Evolutionary conservation across 2,113 vertebrate genomes (phyloP).

Genomic region (Caracal caracal): DNA sequence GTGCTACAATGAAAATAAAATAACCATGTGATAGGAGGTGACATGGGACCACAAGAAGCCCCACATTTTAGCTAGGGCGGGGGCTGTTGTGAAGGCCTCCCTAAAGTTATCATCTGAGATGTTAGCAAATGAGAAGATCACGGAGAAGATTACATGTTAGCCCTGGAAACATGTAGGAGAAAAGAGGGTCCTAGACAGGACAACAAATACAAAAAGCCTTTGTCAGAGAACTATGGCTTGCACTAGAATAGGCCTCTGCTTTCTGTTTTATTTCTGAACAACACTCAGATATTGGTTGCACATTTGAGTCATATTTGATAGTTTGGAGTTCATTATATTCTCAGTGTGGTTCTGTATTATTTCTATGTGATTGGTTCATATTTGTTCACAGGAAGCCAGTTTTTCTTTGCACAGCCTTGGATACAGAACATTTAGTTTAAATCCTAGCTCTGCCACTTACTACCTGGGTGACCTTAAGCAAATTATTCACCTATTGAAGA

Average conservation of each 20-base stretch:
- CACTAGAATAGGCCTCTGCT: not conserved
- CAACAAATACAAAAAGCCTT: not conserved
- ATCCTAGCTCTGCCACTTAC: not conserved
- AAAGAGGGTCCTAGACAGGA: too few relatives aligned
- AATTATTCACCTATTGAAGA: not conserved
- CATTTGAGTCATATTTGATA: not conserved
- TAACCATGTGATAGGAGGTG: not conserved
- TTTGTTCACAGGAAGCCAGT: not conserved
- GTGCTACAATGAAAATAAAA: not conserved
- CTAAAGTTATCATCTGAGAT: not conserved
- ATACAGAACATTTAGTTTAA: constrained; percentile 1
- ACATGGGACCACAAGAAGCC: not conserved
- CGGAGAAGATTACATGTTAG: not conserved
- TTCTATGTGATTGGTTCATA: not conserved
- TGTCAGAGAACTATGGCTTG: not conserved
- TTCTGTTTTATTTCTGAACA: not conserved
- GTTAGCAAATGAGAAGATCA: too few relatives aligned
- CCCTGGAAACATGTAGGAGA: not conserved
- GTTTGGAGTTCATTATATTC: not conserved
- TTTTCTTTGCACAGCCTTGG: not conserved
- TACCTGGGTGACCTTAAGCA: not conserved
- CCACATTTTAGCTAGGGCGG: not conserved
- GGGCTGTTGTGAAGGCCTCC: not conserved
- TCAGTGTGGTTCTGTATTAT: not conserved
- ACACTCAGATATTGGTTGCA: not conserved